phyloP scores from a whole-genome alignment of 2,797 vertebrate genomes.

The Pangasius sanitwongsei region DNA sequence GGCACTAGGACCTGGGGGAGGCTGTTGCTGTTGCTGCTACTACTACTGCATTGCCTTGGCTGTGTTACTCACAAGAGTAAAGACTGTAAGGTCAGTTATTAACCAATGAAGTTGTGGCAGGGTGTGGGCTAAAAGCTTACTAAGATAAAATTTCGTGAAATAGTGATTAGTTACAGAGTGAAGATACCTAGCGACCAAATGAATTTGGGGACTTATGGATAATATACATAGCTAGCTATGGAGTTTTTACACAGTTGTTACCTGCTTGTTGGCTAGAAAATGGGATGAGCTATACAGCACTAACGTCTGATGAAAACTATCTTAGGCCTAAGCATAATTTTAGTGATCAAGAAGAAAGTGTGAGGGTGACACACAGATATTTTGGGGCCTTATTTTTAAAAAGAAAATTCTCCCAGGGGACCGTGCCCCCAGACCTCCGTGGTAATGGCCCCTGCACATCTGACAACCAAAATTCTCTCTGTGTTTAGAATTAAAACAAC shows the following conservation, averaged over 20 bases:
- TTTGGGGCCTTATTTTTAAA: not conserved
- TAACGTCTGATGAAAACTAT: not conserved
- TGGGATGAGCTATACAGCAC: not conserved
- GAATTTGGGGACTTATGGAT: not conserved
- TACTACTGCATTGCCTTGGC: not conserved
- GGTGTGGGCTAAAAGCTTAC: not conserved
- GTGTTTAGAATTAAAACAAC: not conserved
- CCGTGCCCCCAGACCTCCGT: not conserved
- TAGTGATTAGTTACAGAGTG: not conserved
- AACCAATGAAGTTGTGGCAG: not conserved
- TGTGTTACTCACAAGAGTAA: not conserved
- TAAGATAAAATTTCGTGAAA: not conserved
- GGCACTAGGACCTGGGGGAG: not conserved
- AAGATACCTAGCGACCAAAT: not conserved
- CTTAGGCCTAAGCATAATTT: not conserved
- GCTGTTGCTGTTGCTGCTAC: not conserved
- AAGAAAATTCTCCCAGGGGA: not conserved
- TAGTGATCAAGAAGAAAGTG: not conserved
- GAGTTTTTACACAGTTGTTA: not conserved
- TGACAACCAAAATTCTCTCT: not conserved
- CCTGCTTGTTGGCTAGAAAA: not conserved
- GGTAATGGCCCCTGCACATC: not conserved
- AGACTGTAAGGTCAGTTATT: not conserved
- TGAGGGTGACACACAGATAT: not conserved
- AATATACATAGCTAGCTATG: not conserved